Conservation (phyloP, 2,888 invertebrate species). For the Cancer borealis region DNA sequence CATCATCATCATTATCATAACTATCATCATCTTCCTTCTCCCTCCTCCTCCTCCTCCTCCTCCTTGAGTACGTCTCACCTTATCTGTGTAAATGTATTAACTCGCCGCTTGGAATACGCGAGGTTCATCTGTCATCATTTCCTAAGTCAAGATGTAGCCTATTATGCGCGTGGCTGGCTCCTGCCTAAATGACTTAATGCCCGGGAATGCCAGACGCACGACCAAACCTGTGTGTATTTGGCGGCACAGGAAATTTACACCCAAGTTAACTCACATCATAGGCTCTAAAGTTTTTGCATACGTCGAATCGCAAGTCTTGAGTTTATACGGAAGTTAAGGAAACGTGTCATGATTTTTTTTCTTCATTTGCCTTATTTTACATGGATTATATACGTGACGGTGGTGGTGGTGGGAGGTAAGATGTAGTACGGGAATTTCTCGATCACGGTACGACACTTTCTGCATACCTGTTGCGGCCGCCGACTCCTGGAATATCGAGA, state of each 20-base stretch:
- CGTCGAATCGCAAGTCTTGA: not conserved
- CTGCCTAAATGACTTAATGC: slow-evolving; percentile 11
- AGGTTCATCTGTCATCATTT: slow-evolving; percentile 33
- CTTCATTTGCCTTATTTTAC: not conserved
- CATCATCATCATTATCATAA: not conserved
- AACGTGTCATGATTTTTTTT: not conserved
- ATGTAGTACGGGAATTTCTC: not conserved
- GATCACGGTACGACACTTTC: not conserved
- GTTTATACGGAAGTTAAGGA: not conserved
- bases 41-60: not conserved
- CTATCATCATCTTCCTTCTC: not conserved
- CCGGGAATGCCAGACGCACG: not conserved
- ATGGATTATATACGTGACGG: not conserved
- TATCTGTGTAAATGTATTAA: slow-evolving; percentile 15
- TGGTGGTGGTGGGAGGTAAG: not conserved
- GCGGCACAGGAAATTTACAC: not conserved
- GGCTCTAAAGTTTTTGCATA: not conserved
- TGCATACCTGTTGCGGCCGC: not conserved
- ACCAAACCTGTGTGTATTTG: not conserved
- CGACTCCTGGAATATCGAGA: not conserved
- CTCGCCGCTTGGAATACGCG: not conserved
- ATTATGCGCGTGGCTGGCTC: slow-evolving; percentile 29
- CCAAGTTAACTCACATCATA: not conserved
- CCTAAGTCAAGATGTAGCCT: slow-evolving; percentile 36
- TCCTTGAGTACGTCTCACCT: not conserved